A percentile compares a stretch with the other conserved stretches of the same genome.
These are phyloP conservation scores for Gnathonemus echidnorhynchus DNA, from an alignment of 2,113 vertebrate genomes.

Conservation along the genomic window DNA sequence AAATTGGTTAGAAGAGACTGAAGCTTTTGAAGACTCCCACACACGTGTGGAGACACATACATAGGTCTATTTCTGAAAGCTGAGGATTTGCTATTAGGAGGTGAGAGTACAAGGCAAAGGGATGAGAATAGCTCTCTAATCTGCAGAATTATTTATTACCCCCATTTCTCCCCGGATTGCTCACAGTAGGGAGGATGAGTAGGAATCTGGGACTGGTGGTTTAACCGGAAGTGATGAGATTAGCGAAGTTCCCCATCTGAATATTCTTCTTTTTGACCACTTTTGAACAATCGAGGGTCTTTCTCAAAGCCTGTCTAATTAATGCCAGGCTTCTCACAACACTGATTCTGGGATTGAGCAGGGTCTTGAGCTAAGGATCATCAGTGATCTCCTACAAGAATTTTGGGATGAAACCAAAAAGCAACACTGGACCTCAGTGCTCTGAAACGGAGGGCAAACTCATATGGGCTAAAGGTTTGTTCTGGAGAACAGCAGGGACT, in stretches of 20 bases:
- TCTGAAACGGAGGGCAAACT: not conserved
- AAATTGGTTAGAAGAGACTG: not conserved
- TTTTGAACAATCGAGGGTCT: not conserved
- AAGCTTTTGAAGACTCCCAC: not conserved
- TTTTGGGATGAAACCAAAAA: not conserved
- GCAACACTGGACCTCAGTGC: not conserved
- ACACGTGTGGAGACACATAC: not conserved
- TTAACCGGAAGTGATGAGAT: not conserved
- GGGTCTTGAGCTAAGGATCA: not conserved
- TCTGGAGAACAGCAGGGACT: not conserved
- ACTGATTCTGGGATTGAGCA: not conserved
- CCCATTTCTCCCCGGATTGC: not conserved
- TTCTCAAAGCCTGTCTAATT: not conserved
- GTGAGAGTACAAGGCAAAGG: constrained; percentile 16
- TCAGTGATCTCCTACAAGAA: not conserved
- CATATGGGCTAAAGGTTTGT: not conserved
- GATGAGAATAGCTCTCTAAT: constrained; percentile 41
- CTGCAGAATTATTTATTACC: not conserved
- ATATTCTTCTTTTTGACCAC: not conserved
- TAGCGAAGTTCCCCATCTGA: not conserved
- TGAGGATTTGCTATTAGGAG: constrained; percentile 16
- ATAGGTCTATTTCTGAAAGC: constrained; percentile 33
- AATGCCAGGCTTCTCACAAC: not conserved
- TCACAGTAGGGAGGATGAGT: not conserved
- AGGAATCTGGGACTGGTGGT: not conserved